phyloP scores from a whole-genome alignment of 2,888 invertebrate species.

The Xanthia togata region DNA sequence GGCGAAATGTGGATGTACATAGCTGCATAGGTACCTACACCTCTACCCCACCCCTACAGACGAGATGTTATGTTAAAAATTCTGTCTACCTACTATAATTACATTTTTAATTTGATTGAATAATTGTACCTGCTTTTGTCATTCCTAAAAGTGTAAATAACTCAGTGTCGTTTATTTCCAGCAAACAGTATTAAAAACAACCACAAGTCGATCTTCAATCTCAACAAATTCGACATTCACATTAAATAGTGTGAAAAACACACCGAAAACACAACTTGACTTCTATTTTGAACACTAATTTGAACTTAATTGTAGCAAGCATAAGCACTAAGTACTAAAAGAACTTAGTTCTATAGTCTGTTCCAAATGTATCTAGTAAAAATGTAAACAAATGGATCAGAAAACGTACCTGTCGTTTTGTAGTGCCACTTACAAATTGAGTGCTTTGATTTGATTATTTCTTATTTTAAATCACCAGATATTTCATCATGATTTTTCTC shows the following conservation, averaged over 20 bases:
- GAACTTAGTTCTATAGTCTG: slow-evolving; percentile 4
- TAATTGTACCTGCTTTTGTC: no score
- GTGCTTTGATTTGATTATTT: not conserved
- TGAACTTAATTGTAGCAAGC: not conserved
- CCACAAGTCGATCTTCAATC: not conserved
- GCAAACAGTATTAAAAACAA: not conserved
- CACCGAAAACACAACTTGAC: not conserved
- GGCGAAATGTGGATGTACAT: no score
- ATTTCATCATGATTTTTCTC: not conserved
- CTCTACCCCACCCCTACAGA: no score
- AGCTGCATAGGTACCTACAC: no score
- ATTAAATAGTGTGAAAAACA: not conserved
- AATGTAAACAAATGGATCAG: not conserved
- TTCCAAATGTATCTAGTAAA: not conserved
- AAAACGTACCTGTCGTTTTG: not conserved
- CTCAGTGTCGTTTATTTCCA: no score
- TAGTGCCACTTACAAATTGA: no score
- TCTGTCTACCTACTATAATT: no score
- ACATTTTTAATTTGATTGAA: no score
- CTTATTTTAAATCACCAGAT: not conserved
- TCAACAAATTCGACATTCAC: not conserved
- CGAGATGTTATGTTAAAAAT: not conserved
- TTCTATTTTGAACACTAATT: not conserved
- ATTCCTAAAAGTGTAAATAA: no score
- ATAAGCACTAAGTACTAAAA: not conserved